Percentiles rank a stretch among this genome's conserved stretches.
Conservation (phyloP, 1,140 invertebrate species). For the Apocrypta bakeri region DNA sequence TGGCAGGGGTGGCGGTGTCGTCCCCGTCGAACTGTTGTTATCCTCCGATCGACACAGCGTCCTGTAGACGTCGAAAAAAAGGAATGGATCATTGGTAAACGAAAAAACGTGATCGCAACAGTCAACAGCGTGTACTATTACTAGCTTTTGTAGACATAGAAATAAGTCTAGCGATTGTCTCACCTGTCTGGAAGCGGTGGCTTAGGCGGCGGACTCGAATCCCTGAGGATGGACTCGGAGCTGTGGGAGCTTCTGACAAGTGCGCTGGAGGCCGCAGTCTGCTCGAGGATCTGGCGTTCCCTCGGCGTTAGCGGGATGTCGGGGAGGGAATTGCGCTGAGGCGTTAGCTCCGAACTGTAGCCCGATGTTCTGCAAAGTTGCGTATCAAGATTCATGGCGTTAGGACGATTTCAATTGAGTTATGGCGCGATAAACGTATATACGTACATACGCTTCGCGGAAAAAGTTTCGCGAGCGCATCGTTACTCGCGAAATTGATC, state of each 20-base stretch:
- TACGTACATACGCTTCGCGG: too few relatives aligned
- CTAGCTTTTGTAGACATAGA: too few relatives aligned
- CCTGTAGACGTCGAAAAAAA: background rate
- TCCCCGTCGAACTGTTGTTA: slow-evolving; percentile 42
- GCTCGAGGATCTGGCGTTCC: slow-evolving; percentile 81
- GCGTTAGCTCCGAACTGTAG: slow-evolving; percentile 68
- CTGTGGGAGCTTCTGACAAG: slow-evolving; percentile 82
- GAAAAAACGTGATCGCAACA: too few relatives aligned
- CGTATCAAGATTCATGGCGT: background rate
- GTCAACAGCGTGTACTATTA: too few relatives aligned
- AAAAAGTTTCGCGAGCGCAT: too few relatives aligned
- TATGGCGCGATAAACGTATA: too few relatives aligned
- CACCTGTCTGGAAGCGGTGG: slow-evolving; percentile 87
- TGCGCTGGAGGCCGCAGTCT: slow-evolving; percentile 75
- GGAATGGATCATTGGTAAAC: too few relatives aligned
- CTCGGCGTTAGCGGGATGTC: slow-evolving; percentile 89
- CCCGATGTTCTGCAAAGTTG: slow-evolving; percentile 66
- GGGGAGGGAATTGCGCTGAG: slow-evolving; percentile 81
- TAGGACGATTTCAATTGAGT: background rate
- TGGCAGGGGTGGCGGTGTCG: slow-evolving; percentile 81
- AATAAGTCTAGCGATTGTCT: too few relatives aligned
- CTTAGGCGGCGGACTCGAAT: slow-evolving; percentile 86
- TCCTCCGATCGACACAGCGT: slow-evolving; percentile 38
- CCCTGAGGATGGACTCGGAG: slow-evolving; percentile 82
- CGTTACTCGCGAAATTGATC: too few relatives aligned